A percentile compares a stretch with the other conserved stretches of the same genome.
These are phyloP conservation scores for Heptranchias perlo DNA, from an alignment of 2,113 vertebrate species.

Conservation along the genomic window DNA sequence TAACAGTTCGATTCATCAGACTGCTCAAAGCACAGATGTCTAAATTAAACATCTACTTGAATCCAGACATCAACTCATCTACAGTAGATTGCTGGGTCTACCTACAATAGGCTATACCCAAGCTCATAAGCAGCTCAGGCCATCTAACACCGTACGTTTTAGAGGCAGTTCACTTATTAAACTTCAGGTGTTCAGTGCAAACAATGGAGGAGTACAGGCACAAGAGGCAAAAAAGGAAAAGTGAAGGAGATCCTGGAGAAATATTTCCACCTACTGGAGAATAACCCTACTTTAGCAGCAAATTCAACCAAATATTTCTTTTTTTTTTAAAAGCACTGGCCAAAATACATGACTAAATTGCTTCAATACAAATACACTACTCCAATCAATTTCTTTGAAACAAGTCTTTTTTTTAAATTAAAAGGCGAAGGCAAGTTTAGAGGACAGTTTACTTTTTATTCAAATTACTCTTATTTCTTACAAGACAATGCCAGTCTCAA, in stretches of 20 bases:
- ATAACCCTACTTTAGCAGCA: background rate
- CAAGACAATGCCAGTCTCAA: background rate
- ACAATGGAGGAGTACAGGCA: background rate
- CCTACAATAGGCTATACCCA: no score
- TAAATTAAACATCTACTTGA: background rate
- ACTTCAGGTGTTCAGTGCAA: background rate
- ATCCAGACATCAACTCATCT: background rate
- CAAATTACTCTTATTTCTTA: background rate
- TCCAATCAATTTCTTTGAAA: background rate
- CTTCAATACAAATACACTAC: background rate
- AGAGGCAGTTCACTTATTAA: background rate
- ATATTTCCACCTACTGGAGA: background rate
- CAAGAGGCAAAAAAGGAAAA: background rate
- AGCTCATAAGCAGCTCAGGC: background rate
- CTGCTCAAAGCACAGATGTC: background rate
- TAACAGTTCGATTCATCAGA: background rate
- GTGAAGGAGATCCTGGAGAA: background rate
- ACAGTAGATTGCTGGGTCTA: background rate
- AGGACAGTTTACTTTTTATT: background rate
- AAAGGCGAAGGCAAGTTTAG: background rate
- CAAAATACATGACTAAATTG: background rate
- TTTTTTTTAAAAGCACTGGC: background rate
- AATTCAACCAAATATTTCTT: background rate
- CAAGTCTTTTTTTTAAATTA: background rate
- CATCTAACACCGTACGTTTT: background rate